phyloP scores from a whole-genome alignment of 2,113 vertebrate species.

The Tichodroma muraria region DNA sequence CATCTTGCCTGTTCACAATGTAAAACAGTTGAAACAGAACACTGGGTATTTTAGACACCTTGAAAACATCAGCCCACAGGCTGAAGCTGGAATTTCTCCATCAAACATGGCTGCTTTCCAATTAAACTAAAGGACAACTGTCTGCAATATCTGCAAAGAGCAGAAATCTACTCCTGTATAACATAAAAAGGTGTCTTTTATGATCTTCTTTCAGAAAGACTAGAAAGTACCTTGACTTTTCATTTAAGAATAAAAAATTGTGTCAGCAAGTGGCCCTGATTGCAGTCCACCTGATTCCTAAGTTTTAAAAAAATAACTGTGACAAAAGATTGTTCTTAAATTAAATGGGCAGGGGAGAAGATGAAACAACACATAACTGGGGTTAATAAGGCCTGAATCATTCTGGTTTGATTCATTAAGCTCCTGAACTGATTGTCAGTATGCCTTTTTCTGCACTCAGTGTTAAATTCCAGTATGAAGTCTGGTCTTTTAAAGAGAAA shows the following conservation, averaged over 20 bases:
- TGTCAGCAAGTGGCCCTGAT: neutral
- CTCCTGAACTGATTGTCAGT: neutral
- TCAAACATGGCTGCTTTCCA: neutral
- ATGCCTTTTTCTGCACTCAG: neutral
- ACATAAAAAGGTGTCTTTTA: neutral
- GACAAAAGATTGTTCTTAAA: slow-evolving; percentile 1
- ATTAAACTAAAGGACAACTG: neutral
- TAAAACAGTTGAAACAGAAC: neutral
- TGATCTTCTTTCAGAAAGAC: neutral
- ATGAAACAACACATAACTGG: neutral
- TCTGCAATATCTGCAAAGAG: slow-evolving; percentile 20
- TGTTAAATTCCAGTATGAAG: neutral
- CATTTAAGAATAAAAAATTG: neutral
- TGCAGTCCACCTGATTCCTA: neutral
- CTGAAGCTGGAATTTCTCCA: neutral
- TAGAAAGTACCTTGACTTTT: neutral
- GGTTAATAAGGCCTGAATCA: neutral
- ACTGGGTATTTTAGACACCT: neutral
- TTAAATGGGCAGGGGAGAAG: neutral
- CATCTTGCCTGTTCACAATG: neutral
- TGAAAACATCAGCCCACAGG: neutral
- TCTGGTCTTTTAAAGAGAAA: neutral
- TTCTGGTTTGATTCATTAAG: slow-evolving; percentile 18
- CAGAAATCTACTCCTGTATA: neutral
- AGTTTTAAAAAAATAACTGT: neutral